Conservation (phyloP, 2,113 vertebrate species). For the Zosterops lateralis region DNA sequence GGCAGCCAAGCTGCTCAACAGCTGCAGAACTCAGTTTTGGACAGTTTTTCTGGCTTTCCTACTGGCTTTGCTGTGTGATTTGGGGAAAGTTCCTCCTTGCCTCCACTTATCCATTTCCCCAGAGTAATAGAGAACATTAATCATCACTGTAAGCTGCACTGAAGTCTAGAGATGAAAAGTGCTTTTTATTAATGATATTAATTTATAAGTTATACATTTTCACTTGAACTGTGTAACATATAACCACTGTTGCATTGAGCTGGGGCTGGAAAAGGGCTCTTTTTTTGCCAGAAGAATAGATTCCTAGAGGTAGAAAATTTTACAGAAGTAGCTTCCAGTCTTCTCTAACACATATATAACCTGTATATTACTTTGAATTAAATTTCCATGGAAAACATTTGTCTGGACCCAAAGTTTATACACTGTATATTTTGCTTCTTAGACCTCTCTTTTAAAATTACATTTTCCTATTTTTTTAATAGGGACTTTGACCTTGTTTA, state of each 20-base stretch:
- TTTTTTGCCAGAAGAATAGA: background rate
- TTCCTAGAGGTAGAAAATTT: background rate
- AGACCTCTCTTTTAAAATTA: background rate
- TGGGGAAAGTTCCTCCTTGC: background rate
- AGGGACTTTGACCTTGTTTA: background rate
- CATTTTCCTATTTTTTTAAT: background rate
- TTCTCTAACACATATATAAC: background rate
- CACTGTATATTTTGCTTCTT: background rate
- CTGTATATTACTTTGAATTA: background rate
- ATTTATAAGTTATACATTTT: background rate
- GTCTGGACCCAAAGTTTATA: background rate
- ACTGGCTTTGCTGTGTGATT: background rate
- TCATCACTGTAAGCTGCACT: background rate
- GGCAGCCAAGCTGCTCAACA: background rate
- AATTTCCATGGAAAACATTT: background rate
- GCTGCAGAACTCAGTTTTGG: background rate
- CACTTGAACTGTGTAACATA: background rate
- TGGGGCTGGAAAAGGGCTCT: background rate
- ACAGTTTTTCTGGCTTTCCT: background rate
- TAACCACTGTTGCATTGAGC: background rate
- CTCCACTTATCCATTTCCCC: background rate
- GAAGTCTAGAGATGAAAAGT: conserved; percentile 32
- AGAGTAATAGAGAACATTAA: background rate
- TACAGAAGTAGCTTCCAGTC: background rate
- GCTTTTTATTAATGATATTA: background rate